Base-by-base conservation (phyloP, 2,888 invertebrate genomes). In the Allophyes oxyacanthae region DNA sequence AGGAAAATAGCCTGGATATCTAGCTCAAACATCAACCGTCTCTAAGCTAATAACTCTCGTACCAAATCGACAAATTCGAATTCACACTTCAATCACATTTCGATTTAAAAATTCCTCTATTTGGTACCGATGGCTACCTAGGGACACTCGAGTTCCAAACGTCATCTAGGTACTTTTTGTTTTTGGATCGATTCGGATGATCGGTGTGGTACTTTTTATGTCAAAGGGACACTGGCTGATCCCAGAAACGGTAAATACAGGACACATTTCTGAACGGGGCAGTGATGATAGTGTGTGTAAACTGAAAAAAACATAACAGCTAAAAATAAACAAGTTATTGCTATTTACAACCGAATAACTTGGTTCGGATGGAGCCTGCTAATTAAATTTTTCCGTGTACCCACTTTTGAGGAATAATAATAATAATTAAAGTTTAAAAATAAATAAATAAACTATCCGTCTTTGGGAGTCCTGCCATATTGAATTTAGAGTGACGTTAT, bases 91-190 rank as follows among this genome's bases (percentile, higher is more conserved):
- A 56, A 50, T 50, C 44, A 37, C n/a, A 36, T 42, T 63, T 56
- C 49, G 45, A 56, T 69, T 42, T 54, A 48, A 68, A 60, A 67
- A 36, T 25, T 7, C 20, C 36, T n/a, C 10, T 33, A 20, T 41
- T 54, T 43, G 61, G 10, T 25, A 7, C 6, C 33, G 7, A 46
- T 26, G 26, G 34, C 26, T 1, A 4, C 11, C 20, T 26, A n/a
- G 11, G 34, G 9, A 11, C 25, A 13, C 26, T 48, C 45, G 7
- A 36, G 50, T 45, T 65, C 69, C 50, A 53, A 43, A 38, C 7
- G 36, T 43, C 10, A 28, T 25, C 2, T 28, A n/a, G n/a, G n/a
- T n/a, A 11, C 15, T 28, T 65, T 65, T 60, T 67, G 25, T 37
- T 49, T 45, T 1, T 6, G 11, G 11, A 5, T 13, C 34, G 50